Evolutionary conservation across 1,140 invertebrate species (phyloP).

Genomic region (Penaeus chinensis): DNA sequence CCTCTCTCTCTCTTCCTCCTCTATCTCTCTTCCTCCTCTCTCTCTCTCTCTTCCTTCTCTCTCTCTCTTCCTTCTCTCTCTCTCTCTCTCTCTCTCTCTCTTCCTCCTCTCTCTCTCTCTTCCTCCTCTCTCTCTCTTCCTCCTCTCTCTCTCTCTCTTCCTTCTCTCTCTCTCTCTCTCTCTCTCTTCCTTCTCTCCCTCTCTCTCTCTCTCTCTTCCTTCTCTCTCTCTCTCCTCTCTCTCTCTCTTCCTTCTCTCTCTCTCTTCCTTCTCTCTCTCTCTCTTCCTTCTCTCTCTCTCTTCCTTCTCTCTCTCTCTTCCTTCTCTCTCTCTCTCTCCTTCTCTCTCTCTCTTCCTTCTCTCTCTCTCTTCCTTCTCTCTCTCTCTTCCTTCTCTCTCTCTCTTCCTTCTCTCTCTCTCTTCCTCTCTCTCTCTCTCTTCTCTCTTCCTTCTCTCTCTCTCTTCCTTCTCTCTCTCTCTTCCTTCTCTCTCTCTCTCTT

Average conservation of each 20-base stretch:
- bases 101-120: not conserved
- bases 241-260: not conserved
- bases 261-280: not conserved
- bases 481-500: not conserved
- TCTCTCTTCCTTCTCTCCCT: not conserved
- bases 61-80: not conserved
- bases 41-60: not conserved
- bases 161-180: not conserved
- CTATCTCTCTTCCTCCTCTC: not conserved
- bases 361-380: not conserved
- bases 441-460: not conserved
- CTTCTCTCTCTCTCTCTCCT: not conserved
- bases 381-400: not conserved
- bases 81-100: not conserved
- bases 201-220: no score
- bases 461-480: not conserved
- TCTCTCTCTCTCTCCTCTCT: not conserved
- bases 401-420: not conserved
- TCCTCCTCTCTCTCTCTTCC: not conserved
- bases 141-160: no score
- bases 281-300: not conserved
- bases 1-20: not conserved
- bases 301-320: not conserved
- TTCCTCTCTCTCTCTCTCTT: not conserved
- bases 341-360: not conserved